These are phyloP conservation scores for Lampropteryx suffumata DNA, from an alignment of 2,888 invertebrate species.

Conservation along the genomic window DNA sequence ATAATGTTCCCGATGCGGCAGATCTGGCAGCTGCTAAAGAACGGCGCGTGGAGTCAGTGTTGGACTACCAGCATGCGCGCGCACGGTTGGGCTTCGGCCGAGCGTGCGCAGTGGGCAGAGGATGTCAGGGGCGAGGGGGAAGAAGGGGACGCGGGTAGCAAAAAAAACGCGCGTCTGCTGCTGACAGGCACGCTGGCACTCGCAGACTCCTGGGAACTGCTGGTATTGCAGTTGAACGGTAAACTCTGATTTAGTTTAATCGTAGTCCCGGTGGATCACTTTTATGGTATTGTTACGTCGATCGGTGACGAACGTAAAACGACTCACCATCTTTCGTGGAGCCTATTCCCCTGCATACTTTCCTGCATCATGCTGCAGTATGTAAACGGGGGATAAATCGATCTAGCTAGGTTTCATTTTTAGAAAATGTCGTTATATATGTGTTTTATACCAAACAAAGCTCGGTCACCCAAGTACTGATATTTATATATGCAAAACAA, in stretches of 20 bases:
- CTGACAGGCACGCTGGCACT: slow-evolving; percentile 56
- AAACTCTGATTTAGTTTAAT: no score
- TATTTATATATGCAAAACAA: no score
- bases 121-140: slow-evolving; percentile 11
- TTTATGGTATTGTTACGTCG: no score
- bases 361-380: no score
- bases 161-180: slow-evolving; percentile 50
- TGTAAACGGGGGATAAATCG: no score
- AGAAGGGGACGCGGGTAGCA: slow-evolving; percentile 19
- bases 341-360: no score
- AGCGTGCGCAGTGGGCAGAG: slow-evolving; percentile 42
- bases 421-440: no score
- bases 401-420: no score
- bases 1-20: neutral
- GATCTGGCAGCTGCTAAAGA: slow-evolving; percentile 14
- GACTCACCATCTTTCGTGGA: no score
- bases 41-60: slow-evolving; percentile 5
- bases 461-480: no score
- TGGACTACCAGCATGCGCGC: slow-evolving; percentile 26
- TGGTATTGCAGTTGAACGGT: slow-evolving; percentile 49
- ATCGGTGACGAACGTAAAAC: no score
- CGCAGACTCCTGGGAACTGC: slow-evolving; percentile 54
- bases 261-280: neutral
- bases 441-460: no score
- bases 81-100: slow-evolving; percentile 46